Base-by-base conservation (phyloP, 2,797 vertebrate genomes). In the Eulemur albifrons region DNA sequence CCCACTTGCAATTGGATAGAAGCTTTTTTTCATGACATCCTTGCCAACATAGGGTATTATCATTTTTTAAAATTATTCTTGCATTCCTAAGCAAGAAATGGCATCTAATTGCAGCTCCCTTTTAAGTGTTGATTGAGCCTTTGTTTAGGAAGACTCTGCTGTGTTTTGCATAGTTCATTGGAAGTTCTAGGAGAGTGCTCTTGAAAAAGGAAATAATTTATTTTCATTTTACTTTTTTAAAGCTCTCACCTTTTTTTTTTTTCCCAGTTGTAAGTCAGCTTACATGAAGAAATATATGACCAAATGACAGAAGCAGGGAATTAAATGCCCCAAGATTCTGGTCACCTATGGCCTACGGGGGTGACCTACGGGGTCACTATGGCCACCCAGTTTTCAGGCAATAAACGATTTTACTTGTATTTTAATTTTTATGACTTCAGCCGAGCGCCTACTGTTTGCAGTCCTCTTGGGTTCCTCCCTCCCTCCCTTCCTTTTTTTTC, bases 71-170 rank as follows among this genome's bases (percentile, higher is more conserved):
- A 88, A 61, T 65, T 30, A 54, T 81, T 75, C 77, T 32, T 75
- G 38, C 81, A 30, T 92, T 96, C 59, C 79, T 61, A 82, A 81
- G 67, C 80, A 85, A 92, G 92, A 79, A 40, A 48, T 63, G 35
- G 21, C 59, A 35, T 52, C 54, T 93, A 50, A 63, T 25, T 6
- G 7, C 17, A 32, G 32, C 32, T 79, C 27, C 50, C 57, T 75
- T 90, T 20, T 91, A 88, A 30, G 50, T 90, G 57, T 82, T 30
- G 61, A 85, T 65, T 35, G 59, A 80, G 87, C n/a, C 61, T 95
- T 95, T 90, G 50, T 91, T 90, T 77, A 85, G 80, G 80, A 94
- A 93, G 82, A 65, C 4, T 23, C 40, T 88, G 80, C 85, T 94
- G 48, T 76, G 59, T 52, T 93, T 72, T 92, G 59, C 27, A 32